A percentile compares a stretch with the other conserved stretches of the same genome.
phyloP scores from a whole-genome alignment of 2,888 invertebrate genomes.

The Parapristionchus giblindavisi region DNA sequence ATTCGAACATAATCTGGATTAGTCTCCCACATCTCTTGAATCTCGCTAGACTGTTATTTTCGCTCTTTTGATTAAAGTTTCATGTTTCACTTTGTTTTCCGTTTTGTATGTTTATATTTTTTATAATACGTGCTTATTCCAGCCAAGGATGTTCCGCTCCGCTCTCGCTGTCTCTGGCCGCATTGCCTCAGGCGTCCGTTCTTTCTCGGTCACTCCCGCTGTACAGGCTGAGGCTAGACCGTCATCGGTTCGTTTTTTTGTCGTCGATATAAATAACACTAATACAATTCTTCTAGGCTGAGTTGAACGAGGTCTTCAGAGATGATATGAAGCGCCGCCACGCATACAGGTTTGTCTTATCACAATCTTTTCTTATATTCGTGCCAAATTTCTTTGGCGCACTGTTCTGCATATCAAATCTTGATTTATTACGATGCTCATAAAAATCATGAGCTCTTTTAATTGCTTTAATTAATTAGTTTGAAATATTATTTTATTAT shows the following conservation, averaged over 20 bases:
- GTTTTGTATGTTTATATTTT: background rate
- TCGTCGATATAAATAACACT: background rate
- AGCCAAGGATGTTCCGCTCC: slow-evolving; percentile 26
- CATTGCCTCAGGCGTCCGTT: slow-evolving; percentile 22
- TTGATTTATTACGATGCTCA: background rate
- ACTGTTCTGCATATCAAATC: background rate
- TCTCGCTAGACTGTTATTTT: background rate
- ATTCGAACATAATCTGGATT: background rate
- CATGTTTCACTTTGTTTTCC: background rate
- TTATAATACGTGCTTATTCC: background rate
- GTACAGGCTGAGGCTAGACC: slow-evolving; percentile 11
- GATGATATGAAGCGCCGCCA: background rate
- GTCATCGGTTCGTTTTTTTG: slow-evolving; percentile 3
- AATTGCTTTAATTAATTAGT: background rate
- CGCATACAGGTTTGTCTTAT: slow-evolving; percentile 19
- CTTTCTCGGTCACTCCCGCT: slow-evolving; percentile 14
- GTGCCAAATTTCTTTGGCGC: background rate
- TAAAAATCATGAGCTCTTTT: background rate
- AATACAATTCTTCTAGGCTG: slow-evolving; percentile 3
- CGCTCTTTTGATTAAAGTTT: background rate
- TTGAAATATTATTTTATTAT: background rate
- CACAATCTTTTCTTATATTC: background rate
- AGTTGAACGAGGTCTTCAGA: slow-evolving; percentile 31
- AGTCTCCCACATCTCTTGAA: background rate
- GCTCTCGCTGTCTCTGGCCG: slow-evolving; percentile 26